phyloP scores from a whole-genome alignment of 2,113 vertebrate genomes.

The Pao palembangensis region DNA sequence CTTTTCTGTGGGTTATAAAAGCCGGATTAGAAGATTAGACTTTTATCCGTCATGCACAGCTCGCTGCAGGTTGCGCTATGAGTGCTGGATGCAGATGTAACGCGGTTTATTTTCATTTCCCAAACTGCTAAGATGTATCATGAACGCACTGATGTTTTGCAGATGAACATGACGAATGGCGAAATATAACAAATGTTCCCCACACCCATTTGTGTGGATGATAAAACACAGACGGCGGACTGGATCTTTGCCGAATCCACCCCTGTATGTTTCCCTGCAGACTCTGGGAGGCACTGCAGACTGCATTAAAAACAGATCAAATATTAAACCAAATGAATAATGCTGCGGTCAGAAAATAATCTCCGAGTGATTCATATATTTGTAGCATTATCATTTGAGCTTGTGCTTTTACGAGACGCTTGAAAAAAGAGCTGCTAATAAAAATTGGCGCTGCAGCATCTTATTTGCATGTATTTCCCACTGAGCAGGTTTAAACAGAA shows the following conservation, averaged over 20 bases:
- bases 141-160: constrained; percentile 2
- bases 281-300: constrained; percentile 23
- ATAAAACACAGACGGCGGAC: not conserved
- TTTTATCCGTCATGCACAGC: not conserved
- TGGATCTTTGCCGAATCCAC: not conserved
- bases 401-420: too few species aligned
- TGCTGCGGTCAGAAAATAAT: not conserved
- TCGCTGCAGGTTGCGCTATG: too few species aligned
- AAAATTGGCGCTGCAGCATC: too few species aligned
- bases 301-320: not conserved
- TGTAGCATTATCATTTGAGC: not conserved
- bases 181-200: not conserved
- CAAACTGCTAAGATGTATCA: constrained; percentile 4
- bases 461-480: too few species aligned
- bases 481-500: too few species aligned
- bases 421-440: too few species aligned
- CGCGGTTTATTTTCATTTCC: not conserved
- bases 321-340: not conserved
- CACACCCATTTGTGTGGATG: constrained; percentile 19
- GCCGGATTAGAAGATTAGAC: not conserved
- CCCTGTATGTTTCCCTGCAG: accelerated
- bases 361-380: not conserved
- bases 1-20: too few species aligned
- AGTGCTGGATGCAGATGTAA: not conserved
- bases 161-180: constrained; percentile 11